phyloP scores from a whole-genome alignment of 35 echinoderm and acorn worm species.

The Amphiura filiformis region DNA sequence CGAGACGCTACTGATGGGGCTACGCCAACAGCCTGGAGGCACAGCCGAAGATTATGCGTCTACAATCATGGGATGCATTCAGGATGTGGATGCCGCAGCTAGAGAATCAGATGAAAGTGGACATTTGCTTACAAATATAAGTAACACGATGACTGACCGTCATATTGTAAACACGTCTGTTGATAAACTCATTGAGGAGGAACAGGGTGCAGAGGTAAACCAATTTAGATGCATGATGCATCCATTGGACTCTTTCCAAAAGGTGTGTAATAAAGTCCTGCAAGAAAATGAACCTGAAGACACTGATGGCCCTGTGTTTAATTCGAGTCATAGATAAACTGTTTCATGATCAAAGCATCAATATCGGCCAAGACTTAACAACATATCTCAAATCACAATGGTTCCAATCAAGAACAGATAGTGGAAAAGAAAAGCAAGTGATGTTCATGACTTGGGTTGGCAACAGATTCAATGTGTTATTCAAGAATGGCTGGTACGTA shows the following conservation, averaged over 20 bases:
- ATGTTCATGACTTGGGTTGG: not conserved
- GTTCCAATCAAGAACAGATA: no score
- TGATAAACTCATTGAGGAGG: not conserved
- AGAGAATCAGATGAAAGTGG: not conserved
- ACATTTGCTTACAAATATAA: not conserved
- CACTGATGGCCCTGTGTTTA: not conserved
- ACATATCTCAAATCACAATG: not conserved
- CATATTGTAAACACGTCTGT: not conserved
- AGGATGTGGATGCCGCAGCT: not conserved
- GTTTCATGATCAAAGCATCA: not conserved
- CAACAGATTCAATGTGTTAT: not conserved
- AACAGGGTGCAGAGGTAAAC: not conserved
- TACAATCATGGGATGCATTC: not conserved
- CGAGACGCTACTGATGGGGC: not conserved
- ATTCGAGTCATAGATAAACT: not conserved
- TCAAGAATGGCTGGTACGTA: not conserved
- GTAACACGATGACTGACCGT: not conserved
- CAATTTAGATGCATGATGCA: not conserved
- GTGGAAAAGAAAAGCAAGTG: no score
- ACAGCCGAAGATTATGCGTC: not conserved
- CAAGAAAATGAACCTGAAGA: not conserved
- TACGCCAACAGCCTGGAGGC: not conserved
- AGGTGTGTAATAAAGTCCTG: not conserved
- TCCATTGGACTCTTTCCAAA: not conserved
- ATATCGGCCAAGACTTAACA: not conserved